Evolutionary conservation across 2,888 invertebrate species (phyloP).

Genomic region (Euplexia lucipara): DNA sequence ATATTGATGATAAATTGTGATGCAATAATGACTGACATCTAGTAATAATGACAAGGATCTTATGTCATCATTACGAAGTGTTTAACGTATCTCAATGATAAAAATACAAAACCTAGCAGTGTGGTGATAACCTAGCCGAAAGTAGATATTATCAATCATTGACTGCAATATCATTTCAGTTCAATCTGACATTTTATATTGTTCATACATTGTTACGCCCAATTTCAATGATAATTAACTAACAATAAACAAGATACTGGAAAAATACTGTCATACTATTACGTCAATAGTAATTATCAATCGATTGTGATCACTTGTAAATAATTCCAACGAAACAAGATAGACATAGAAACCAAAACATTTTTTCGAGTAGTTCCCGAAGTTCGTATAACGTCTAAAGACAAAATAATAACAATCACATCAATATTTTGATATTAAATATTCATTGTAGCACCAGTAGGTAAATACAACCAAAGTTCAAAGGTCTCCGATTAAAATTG

Average conservation of each 20-base stretch:
- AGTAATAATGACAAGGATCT: no score
- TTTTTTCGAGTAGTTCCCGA: background rate
- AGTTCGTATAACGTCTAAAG: background rate
- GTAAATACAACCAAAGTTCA: constrained; percentile 24
- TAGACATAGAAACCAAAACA: background rate
- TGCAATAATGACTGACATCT: background rate
- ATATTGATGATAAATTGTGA: constrained; percentile 1
- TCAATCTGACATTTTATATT: constrained; percentile 4
- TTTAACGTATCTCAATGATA: constrained; percentile 16
- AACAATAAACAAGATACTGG: constrained; percentile 3
- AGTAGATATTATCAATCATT: constrained; percentile 13
- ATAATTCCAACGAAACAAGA: constrained; percentile 4
- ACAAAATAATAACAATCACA: constrained; percentile 22
- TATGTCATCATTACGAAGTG: background rate
- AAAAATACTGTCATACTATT: constrained; percentile 20
- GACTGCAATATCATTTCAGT: constrained; percentile 5
- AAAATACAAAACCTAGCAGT: background rate
- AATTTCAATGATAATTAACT: constrained; percentile 4
- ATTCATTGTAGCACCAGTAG: background rate
- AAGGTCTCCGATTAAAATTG: constrained; percentile 29
- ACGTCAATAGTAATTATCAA: constrained; percentile 6
- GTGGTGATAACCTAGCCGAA: background rate
- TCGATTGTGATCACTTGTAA: background rate
- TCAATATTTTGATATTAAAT: background rate
- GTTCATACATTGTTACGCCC: background rate